Evolutionary conservation across 2,113 vertebrate species (phyloP), one percentile per base, ranked within the genome.

Genomic region (Aspiorhynchus laticeps): DNA sequence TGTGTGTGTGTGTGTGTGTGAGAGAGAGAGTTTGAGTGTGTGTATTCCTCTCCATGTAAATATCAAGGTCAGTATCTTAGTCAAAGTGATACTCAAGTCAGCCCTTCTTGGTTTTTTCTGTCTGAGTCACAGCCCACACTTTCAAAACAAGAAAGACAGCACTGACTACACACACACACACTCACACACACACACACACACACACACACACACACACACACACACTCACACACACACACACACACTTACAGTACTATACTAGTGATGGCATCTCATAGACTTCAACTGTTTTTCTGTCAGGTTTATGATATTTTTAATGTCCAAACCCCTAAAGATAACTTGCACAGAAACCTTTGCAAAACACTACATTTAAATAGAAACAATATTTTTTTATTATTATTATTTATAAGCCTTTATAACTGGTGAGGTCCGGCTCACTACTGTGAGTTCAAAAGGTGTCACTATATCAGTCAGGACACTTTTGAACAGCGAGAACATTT

Each of bases 41-140:
- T 63, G 53, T 56, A 71, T 36, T 87, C 63, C 84, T 84, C 71
- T 33, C 69, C 74, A 78, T 79, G 69, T 76, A 78, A 85, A 88
- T 88, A 88, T 88, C 79, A 78, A 88, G 87, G 84, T 88, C 87
- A 88, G 69, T 81, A 77, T 88, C 79, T 73, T 78, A 88, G 84
- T 88, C 87, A 88, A 83, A 88, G 46, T 36, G 84, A 88, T 86
- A 88, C 87, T 71, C 69, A 84, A 85, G 71, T 77, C 79, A 59
- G 84, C 84, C 48, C 71, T 83, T 88, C 87, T 85, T 53, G 53
- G 41, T 76, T 77, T 79, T 85, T 85, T 86, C 87, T 85, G 33
- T 88, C 83, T 88, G 87, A 88, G 85, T 88, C 83, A 88, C 76
- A 84, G 56, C 87, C 87, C 80, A 51, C 41, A 11, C 48, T 63